Evolutionary conservation across 2,113 vertebrate genomes (phyloP).

Genomic region (Platycercus adscitus): DNA sequence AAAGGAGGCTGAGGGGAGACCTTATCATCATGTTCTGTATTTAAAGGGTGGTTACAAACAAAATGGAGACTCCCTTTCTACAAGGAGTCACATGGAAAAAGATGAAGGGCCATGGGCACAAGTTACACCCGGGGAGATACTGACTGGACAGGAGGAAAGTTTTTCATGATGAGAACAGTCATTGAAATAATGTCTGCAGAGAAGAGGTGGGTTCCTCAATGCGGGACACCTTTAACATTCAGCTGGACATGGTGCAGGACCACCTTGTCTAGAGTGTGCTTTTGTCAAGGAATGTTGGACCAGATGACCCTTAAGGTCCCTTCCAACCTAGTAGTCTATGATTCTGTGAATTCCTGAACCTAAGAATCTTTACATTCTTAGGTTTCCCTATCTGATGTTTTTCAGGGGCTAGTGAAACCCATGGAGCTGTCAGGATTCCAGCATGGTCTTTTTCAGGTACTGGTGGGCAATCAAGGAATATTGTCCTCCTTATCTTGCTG

Average conservation of each 20-base stretch:
- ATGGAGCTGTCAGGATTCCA: background rate
- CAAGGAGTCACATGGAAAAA: background rate
- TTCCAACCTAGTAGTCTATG: background rate
- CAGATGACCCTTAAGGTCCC: background rate
- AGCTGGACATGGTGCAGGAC: background rate
- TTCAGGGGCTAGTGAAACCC: background rate
- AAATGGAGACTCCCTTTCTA: background rate
- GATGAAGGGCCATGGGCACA: background rate
- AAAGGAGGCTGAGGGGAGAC: background rate
- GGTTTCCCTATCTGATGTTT: background rate
- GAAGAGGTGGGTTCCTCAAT: background rate
- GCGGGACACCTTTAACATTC: background rate
- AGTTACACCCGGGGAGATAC: background rate
- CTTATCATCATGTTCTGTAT: background rate
- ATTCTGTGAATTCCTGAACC: background rate
- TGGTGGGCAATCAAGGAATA: background rate
- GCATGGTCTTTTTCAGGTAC: background rate
- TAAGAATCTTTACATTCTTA: background rate
- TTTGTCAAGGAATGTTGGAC: background rate
- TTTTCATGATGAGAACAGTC: background rate
- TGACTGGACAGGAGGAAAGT: background rate
- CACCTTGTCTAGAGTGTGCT: background rate
- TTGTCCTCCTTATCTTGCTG: background rate
- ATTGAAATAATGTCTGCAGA: background rate
- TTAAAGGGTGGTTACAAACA: background rate